Conservation (phyloP, 2,113 vertebrate genomes). For the Pachyramphus minor region DNA sequence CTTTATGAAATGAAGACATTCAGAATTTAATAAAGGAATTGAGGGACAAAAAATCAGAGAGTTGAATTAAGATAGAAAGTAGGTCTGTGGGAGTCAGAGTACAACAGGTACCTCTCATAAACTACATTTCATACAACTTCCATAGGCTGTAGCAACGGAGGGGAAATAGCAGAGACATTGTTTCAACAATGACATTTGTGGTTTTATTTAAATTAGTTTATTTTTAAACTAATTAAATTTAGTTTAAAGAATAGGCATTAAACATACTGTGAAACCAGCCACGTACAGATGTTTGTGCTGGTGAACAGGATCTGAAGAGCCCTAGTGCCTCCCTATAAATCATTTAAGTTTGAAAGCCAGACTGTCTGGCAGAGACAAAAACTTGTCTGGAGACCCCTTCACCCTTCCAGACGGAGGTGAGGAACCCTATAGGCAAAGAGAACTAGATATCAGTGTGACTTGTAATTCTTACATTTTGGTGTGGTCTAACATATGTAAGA, state of each 20-base stretch:
- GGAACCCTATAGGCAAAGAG: not conserved
- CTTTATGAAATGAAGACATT: not conserved
- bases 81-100: not conserved
- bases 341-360: not conserved
- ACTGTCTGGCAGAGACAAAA: not conserved
- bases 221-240: not conserved
- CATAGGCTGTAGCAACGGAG: not conserved
- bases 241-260: not conserved
- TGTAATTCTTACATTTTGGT: not conserved
- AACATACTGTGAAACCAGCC: not conserved
- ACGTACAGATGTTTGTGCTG: not conserved
- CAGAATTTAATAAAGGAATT: not conserved
- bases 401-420: not conserved
- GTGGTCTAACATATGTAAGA: not conserved
- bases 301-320: not conserved
- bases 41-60: not conserved
- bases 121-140: not conserved
- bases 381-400: not conserved
- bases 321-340: not conserved
- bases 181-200: not conserved
- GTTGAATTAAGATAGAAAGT: not conserved
- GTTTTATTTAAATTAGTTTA: not conserved
- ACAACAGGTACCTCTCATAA: not conserved
- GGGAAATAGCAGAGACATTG: too few species aligned
- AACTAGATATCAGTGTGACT: not conserved